Conservation (phyloP, 2,113 vertebrate species). For the Leucopternis melanops region DNA sequence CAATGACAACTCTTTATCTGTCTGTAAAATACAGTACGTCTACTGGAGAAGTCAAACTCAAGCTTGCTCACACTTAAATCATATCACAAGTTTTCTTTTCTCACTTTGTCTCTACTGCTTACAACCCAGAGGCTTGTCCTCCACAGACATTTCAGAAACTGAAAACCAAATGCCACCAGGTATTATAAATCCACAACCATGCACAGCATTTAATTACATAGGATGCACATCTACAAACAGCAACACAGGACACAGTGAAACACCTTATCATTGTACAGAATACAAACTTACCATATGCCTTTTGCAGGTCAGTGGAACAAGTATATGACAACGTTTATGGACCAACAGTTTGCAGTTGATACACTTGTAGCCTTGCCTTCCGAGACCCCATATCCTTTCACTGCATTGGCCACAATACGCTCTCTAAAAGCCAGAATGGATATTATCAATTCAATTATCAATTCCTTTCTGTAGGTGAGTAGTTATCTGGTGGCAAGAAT, state of each 20-base stretch:
- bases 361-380: slow-evolving; percentile 97
- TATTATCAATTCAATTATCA: not conserved
- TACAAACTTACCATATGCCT: slow-evolving; percentile 92
- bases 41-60: not conserved
- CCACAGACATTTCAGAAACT: not conserved
- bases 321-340: slow-evolving; percentile 97
- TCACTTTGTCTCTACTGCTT: not conserved
- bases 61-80: not conserved
- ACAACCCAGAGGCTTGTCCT: not conserved
- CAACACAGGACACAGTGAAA: not conserved
- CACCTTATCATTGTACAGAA: not conserved
- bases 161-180: not conserved
- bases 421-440: slow-evolving; percentile 68
- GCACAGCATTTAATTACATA: rapidly evolving
- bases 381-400: slow-evolving; percentile 98
- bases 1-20: not conserved
- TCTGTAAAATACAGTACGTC: not conserved
- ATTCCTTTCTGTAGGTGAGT: not conserved
- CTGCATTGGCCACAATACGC: slow-evolving; percentile 95
- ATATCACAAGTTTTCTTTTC: not conserved
- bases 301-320: slow-evolving; percentile 92
- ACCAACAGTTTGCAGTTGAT: slow-evolving; percentile 97
- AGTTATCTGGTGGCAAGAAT: not conserved
- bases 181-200: rapidly evolving
- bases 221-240: not conserved